Conservation (phyloP, 35 echinoderm and acorn worm species). For the Stichopus chloronotus region DNA sequence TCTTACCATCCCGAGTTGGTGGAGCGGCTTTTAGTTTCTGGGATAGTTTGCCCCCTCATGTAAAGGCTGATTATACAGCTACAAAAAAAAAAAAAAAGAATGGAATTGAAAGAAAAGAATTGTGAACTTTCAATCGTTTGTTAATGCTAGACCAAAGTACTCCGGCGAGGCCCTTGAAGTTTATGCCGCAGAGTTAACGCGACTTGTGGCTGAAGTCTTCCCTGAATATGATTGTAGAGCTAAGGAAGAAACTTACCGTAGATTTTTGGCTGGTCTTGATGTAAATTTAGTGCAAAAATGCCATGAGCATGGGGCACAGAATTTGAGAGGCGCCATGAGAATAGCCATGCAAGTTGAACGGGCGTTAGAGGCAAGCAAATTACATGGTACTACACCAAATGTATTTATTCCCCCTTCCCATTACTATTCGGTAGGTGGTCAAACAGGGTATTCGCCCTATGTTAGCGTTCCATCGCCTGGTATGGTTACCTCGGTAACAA, state of each 20-base stretch:
- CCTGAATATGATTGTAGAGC: slow-evolving; percentile 37
- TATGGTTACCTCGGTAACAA: background rate
- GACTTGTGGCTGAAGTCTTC: too few species aligned
- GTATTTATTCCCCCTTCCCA: slow-evolving; percentile 16
- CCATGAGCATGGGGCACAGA: slow-evolving; percentile 68
- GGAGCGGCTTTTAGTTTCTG: too few species aligned
- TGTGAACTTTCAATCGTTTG: background rate
- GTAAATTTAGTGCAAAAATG: slow-evolving; percentile 42
- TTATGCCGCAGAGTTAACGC: slow-evolving; percentile 42
- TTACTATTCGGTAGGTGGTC: background rate
- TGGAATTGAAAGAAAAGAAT: slow-evolving; percentile 20
- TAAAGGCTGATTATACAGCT: too few species aligned
- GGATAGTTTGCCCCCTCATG: too few species aligned
- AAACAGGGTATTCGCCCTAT: background rate
- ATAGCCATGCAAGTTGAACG: slow-evolving; percentile 46
- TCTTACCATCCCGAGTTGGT: too few species aligned
- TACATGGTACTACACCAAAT: background rate
- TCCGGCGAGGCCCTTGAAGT: slow-evolving; percentile 60
- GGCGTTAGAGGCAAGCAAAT: slow-evolving; percentile 20
- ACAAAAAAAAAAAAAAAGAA: too few species aligned
- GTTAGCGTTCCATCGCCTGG: background rate
- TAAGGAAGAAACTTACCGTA: slow-evolving; percentile 48
- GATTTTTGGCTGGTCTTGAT: slow-evolving; percentile 63
- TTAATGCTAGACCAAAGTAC: slow-evolving; percentile 42
- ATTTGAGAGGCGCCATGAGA: background rate